phyloP scores from a whole-genome alignment of 2,797 vertebrate species.

The Melanogrammus aeglefinus region DNA sequence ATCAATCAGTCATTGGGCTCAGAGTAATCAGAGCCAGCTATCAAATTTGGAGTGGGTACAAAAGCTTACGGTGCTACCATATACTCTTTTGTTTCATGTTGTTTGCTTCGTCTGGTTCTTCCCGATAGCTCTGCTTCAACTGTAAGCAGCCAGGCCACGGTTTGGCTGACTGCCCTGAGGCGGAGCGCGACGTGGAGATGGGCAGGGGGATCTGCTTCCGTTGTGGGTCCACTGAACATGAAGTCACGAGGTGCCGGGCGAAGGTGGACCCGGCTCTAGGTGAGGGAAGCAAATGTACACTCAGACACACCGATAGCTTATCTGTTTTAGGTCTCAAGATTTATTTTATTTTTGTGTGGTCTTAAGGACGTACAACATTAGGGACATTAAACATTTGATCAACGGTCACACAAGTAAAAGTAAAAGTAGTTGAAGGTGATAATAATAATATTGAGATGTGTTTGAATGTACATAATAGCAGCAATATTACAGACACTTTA shows the following conservation, averaged over 20 bases:
- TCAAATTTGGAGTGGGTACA: not conserved
- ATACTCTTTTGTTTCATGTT: not conserved
- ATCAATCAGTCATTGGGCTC: not conserved
- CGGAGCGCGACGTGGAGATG: constrained; percentile 84
- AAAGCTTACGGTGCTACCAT: not conserved
- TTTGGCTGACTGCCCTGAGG: constrained; percentile 87
- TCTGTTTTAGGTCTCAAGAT: not conserved
- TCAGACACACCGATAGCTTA: not conserved
- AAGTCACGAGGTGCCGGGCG: constrained; percentile 84
- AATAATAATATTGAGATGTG: not conserved
- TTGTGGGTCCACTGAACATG: constrained; percentile 94
- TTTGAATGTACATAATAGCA: too few species aligned
- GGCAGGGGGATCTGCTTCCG: constrained; percentile 91
- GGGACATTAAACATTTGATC: too few species aligned
- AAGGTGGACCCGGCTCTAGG: constrained; percentile 89
- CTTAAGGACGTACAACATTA: too few species aligned
- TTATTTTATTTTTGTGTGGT: not conserved
- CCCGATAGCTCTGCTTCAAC: constrained; percentile 81
- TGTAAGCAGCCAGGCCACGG: constrained; percentile 94
- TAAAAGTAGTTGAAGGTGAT: not conserved
- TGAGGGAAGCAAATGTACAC: constrained; percentile 54
- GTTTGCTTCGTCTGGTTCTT: not conserved
- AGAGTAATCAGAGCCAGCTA: not conserved
- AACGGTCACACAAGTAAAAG: not conserved
- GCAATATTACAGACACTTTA: too few species aligned